Evolutionary conservation across 2,888 invertebrate species (phyloP).

Genomic region (Bugula neritina): DNA sequence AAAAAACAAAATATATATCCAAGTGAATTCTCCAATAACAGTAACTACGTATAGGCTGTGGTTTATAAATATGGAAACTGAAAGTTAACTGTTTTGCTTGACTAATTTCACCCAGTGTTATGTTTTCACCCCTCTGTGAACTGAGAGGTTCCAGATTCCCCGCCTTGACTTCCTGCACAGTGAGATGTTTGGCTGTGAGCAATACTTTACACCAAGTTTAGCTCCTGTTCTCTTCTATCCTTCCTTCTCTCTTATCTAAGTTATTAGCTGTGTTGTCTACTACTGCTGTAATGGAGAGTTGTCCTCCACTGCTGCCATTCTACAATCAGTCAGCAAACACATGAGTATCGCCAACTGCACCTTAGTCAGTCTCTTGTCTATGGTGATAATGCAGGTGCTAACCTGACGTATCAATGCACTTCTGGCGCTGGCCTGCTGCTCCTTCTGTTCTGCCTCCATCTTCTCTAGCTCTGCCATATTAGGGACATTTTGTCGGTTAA

Average conservation of each 20-base stretch:
- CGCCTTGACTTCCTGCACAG: too few species aligned
- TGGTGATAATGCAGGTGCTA: too few species aligned
- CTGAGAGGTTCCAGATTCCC: too few species aligned
- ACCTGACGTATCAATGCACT: neutral
- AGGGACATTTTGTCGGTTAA: neutral
- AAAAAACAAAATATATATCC: too few species aligned
- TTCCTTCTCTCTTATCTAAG: neutral
- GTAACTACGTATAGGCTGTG: too few species aligned
- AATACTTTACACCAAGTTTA: too few species aligned
- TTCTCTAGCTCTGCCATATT: neutral
- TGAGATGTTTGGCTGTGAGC: too few species aligned
- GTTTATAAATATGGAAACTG: too few species aligned
- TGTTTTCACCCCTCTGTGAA: too few species aligned
- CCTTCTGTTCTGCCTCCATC: slow-evolving; percentile 13
- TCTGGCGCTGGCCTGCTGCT: neutral
- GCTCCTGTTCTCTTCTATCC: neutral
- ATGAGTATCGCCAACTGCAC: neutral
- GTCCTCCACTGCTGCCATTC: neutral
- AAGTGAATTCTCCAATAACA: too few species aligned
- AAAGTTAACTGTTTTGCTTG: too few species aligned
- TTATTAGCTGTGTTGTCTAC: neutral
- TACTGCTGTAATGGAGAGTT: neutral
- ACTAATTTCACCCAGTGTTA: too few species aligned
- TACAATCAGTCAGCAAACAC: neutral
- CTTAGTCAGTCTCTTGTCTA: neutral